These are phyloP conservation scores for Diplodus puntazzo DNA, from an alignment of 2,797 vertebrate species.

Conservation along the genomic window DNA sequence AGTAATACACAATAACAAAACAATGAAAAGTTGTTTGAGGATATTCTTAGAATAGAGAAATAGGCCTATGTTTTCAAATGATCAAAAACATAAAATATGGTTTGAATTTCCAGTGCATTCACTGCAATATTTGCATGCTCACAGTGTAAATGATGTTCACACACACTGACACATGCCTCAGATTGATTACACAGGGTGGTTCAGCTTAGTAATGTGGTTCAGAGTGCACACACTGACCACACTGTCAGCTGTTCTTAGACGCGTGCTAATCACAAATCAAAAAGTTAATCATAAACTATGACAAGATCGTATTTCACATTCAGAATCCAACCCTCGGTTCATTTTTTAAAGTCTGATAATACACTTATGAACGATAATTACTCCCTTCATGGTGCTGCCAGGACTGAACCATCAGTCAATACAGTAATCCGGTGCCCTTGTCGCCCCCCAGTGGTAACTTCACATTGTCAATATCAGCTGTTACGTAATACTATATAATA, in stretches of 20 bases:
- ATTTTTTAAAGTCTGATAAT: background rate
- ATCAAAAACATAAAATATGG: background rate
- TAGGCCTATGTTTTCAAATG: background rate
- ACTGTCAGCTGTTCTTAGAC: background rate
- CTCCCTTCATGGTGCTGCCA: background rate
- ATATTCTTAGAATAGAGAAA: background rate
- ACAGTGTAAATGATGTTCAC: background rate
- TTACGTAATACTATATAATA: conserved; percentile 66
- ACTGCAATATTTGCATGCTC: background rate
- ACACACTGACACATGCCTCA: background rate
- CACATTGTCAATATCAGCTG: background rate
- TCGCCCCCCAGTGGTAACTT: conserved; percentile 55
- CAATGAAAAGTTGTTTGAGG: background rate
- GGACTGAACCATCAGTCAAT: background rate
- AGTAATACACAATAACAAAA: background rate
- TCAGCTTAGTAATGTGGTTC: background rate
- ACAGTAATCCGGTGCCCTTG: background rate
- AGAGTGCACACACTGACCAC: background rate
- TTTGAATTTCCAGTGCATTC: too few relatives aligned
- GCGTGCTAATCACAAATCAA: background rate
- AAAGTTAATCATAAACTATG: too few relatives aligned
- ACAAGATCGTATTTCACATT: background rate
- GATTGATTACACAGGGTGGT: background rate
- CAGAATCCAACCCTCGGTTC: background rate
- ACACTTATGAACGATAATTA: too few relatives aligned